Evolutionary conservation across 1,140 invertebrate species (phyloP).

Genomic region (Lysiphlebus fabarum): DNA sequence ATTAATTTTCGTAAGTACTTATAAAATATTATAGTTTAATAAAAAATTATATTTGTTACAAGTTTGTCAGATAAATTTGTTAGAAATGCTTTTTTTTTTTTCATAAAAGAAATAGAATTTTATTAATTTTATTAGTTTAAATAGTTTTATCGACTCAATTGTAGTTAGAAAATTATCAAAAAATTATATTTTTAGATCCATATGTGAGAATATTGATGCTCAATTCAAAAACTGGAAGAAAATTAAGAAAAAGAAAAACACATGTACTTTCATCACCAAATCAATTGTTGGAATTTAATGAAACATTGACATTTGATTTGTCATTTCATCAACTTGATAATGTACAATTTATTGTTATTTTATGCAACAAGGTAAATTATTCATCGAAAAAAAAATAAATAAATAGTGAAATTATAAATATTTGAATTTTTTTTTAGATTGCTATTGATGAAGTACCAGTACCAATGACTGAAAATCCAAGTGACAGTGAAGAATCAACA

Average conservation of each 20-base stretch:
- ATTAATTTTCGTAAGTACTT: conserved; percentile 15
- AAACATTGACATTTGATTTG: conserved; percentile 58
- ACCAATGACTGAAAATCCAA: conserved; percentile 35
- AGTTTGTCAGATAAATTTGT: no score
- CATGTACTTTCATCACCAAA: conserved; percentile 35
- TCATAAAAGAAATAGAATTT: no score
- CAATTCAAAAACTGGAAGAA: conserved; percentile 52
- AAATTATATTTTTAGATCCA: conserved; percentile 54
- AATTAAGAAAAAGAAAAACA: conserved; percentile 60
- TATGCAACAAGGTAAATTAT: conserved; percentile 47
- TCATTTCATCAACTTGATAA: conserved; percentile 51
- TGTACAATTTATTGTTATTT: conserved; percentile 53
- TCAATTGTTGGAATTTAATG: conserved; percentile 55
- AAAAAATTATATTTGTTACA: no score
- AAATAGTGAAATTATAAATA: not conserved
- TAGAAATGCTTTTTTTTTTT: no score
- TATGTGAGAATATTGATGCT: conserved; percentile 57
- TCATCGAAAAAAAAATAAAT: no score
- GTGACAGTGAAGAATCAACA: conserved; percentile 48
- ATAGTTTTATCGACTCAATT: no score
- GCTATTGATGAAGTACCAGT: conserved; percentile 31
- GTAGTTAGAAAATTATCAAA: no score
- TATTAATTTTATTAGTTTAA: no score
- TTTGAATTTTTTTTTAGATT: no score
- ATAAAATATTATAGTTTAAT: no score